Evolutionary conservation across 2,797 vertebrate genomes (phyloP).

Genomic region (Sebastes oblongus): DNA sequence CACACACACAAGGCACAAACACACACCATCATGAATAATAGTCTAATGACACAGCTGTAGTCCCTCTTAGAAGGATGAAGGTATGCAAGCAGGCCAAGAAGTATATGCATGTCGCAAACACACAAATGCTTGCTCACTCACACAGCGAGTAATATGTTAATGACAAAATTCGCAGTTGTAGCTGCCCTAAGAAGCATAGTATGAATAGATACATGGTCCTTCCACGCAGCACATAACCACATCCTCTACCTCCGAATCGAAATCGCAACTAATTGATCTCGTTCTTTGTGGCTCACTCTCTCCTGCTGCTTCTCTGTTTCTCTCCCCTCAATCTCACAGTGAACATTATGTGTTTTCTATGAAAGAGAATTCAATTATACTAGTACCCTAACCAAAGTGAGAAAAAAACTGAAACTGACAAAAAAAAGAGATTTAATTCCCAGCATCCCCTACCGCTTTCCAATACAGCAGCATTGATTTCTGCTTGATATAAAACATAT

Average conservation of each 20-base stretch:
- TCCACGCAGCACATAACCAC: background rate
- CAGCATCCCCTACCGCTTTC: background rate
- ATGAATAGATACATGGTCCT: background rate
- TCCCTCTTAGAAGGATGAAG: background rate
- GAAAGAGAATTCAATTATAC: slow-evolving; percentile 5
- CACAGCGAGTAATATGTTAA: slow-evolving; percentile 12
- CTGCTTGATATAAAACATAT: background rate
- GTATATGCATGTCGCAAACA: background rate
- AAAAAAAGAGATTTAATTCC: background rate
- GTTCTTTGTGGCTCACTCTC: background rate
- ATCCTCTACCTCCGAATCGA: slow-evolving; percentile 9
- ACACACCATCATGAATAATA: background rate
- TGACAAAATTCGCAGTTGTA: slow-evolving; percentile 8
- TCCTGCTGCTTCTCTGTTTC: slow-evolving; percentile 11
- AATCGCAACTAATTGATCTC: slow-evolving; percentile 14
- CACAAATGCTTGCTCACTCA: background rate
- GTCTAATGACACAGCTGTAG: slow-evolving; percentile 37
- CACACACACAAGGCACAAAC: background rate
- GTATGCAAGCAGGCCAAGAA: background rate
- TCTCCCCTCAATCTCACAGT: background rate
- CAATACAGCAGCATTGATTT: background rate
- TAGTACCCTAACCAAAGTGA: background rate
- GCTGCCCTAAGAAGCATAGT: background rate
- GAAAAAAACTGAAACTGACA: background rate
- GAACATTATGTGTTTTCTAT: background rate